Conservation (phyloP, 1,140 invertebrate genomes). For the Ips nitidus region DNA sequence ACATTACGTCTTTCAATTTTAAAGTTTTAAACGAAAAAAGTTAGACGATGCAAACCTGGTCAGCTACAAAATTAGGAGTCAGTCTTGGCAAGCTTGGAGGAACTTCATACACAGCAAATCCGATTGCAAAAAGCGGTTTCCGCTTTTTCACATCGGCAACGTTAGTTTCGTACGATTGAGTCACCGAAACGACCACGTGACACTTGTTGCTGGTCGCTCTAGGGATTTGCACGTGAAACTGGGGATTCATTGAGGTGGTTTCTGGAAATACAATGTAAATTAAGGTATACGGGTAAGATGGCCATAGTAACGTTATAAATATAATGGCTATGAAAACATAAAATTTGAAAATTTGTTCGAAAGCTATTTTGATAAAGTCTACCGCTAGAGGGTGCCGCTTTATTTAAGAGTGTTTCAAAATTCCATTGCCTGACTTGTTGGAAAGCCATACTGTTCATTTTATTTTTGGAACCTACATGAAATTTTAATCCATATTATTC, state of each 20-base stretch:
- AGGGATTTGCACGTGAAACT: conserved; percentile 71
- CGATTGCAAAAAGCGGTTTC: conserved; percentile 60
- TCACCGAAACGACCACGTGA: conserved; percentile 73
- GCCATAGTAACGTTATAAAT: neutral
- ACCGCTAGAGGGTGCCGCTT: no score
- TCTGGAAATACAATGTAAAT: conserved; percentile 52
- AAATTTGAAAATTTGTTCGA: no score
- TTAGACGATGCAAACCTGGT: conserved; percentile 52
- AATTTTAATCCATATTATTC: no score
- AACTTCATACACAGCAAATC: conserved; percentile 73
- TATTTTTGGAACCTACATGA: no score
- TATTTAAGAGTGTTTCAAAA: no score
- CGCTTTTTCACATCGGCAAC: conserved; percentile 53
- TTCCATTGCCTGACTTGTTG: no score
- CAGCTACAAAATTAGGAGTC: conserved; percentile 63
- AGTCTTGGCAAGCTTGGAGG: conserved; percentile 63
- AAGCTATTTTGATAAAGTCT: no score
- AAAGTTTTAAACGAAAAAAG: conserved; percentile 8
- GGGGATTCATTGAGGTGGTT: conserved; percentile 70
- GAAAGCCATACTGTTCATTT: no score
- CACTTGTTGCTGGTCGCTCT: conserved; percentile 63
- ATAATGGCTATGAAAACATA: neutral
- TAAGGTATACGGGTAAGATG: neutral
- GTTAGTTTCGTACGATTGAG: conserved; percentile 66
- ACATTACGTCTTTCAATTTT: conserved; percentile 32